Percentiles rank a stretch among this genome's conserved stretches.
phyloP scores from a whole-genome alignment of 2,888 invertebrate genomes.

The Deilephila elpenor region DNA sequence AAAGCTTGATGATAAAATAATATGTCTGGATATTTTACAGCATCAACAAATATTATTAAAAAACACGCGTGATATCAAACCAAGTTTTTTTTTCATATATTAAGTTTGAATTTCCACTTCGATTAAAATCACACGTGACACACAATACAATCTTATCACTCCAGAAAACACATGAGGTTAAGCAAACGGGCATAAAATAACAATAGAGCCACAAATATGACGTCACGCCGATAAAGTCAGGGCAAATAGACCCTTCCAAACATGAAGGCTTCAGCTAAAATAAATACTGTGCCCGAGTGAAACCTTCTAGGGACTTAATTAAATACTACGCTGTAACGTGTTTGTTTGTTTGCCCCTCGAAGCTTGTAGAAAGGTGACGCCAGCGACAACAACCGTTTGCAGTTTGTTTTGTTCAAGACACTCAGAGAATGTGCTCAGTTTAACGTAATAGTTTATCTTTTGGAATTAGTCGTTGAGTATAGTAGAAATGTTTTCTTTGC shows the following conservation, averaged over 20 bases:
- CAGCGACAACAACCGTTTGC: conserved; percentile 25
- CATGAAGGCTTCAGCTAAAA: conserved; percentile 54
- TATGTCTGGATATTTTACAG: no score
- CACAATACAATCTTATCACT: background rate
- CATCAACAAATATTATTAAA: no score
- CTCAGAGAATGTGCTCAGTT: background rate
- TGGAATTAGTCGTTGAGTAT: conserved; percentile 6
- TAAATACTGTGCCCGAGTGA: conserved; percentile 52
- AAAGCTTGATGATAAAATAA: no score
- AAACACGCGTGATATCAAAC: background rate
- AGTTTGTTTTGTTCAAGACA: conserved; percentile 31
- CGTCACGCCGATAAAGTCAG: conserved; percentile 52
- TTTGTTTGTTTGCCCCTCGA: conserved; percentile 37
- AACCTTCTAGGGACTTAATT: conserved; percentile 55
- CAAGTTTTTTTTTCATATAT: background rate
- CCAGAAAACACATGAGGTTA: background rate
- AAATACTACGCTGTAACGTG: conserved; percentile 50
- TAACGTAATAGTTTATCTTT: conserved; percentile 20
- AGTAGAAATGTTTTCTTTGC: background rate
- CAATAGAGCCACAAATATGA: conserved; percentile 17
- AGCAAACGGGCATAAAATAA: conserved; percentile 8
- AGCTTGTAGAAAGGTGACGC: conserved; percentile 33
- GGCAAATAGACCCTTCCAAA: conserved; percentile 55
- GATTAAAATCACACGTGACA: background rate
- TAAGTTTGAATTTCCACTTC: background rate